Percentiles rank a stretch among this genome's conserved stretches.
Evolutionary conservation across 2,888 invertebrate genomes (phyloP).

Genomic region (Limnephilus lunatus): DNA sequence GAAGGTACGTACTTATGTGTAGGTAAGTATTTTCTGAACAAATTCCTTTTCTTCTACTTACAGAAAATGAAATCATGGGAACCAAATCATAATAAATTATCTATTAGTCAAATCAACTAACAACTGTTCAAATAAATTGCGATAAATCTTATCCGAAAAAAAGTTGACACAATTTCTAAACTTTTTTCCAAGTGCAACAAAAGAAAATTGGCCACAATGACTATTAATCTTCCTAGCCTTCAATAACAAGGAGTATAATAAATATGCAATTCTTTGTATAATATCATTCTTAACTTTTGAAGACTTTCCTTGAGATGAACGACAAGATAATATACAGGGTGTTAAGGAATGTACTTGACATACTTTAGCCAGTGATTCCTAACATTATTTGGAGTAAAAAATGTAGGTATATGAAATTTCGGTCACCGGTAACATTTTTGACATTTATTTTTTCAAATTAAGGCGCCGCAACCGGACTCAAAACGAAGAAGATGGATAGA

Average conservation of each 20-base stretch:
- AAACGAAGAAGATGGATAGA: too few species aligned
- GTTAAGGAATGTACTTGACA: too few species aligned
- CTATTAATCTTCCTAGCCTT: not conserved
- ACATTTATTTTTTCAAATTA: too few species aligned
- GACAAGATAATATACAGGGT: too few species aligned
- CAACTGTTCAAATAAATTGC: not conserved
- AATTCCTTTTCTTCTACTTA: not conserved
- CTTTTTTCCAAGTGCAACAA: not conserved
- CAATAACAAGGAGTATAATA: not conserved
- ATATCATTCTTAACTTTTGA: not conserved
- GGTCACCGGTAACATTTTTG: too few species aligned
- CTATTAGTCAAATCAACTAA: not conserved
- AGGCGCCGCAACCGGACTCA: too few species aligned
- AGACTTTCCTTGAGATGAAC: not conserved
- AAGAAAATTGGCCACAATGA: not conserved
- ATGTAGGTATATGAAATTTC: too few species aligned
- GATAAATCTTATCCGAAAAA: constrained; percentile 2
- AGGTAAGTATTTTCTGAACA: not conserved
- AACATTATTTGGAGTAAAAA: too few species aligned
- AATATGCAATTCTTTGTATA: not conserved
- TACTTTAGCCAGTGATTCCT: too few species aligned
- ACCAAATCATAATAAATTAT: constrained; percentile 7
- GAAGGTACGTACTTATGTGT: not conserved
- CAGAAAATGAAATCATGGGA: not conserved
- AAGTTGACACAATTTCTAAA: not conserved